Conservation (phyloP, 2,888 invertebrate species). For the Platycheirus albimanus region DNA sequence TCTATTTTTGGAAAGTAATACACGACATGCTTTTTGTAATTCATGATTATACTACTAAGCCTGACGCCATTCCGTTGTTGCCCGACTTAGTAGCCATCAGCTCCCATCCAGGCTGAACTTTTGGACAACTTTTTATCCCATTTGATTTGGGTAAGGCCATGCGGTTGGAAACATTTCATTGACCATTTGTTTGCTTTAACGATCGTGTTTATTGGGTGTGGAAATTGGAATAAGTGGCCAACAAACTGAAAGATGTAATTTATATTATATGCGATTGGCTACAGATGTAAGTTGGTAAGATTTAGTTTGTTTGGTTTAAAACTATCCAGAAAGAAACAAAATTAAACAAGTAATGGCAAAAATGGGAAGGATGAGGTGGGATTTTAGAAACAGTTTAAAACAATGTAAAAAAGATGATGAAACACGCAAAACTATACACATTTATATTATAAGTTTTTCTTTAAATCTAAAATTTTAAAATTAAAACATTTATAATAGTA, state of each 20-base stretch:
- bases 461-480: too few species aligned
- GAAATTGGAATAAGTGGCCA: background rate
- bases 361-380: too few species aligned
- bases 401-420: too few species aligned
- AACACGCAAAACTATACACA: too few species aligned
- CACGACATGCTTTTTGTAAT: background rate
- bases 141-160: background rate
- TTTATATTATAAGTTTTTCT: too few species aligned
- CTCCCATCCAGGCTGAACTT: background rate
- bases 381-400: too few species aligned
- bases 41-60: background rate
- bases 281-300: background rate
- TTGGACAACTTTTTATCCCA: slow-evolving; percentile 25
- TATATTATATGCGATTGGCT: slow-evolving; percentile 19
- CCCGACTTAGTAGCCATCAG: background rate
- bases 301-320: background rate
- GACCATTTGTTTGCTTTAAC: background rate
- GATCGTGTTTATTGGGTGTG: slow-evolving; percentile 21
- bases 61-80: too few species aligned
- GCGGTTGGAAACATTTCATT: background rate
- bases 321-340: background rate
- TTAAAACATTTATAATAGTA: too few species aligned
- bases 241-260: slow-evolving; percentile 16
- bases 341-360: too few species aligned
- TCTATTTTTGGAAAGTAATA: slow-evolving; percentile 17